phyloP scores from a whole-genome alignment of 2,797 vertebrate species.

The Peromyscus melanophrys region DNA sequence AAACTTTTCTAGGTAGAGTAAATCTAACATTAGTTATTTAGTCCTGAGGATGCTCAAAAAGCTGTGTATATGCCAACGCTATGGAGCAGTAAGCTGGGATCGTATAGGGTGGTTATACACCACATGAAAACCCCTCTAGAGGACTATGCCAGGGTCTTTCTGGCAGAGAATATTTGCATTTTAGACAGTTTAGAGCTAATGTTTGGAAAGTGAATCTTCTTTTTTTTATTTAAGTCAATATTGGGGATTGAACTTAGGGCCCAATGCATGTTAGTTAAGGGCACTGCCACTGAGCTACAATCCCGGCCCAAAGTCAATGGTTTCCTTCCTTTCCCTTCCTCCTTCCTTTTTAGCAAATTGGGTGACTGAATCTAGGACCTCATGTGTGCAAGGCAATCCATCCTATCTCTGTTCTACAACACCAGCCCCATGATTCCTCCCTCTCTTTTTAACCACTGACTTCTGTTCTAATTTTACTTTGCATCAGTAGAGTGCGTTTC shows the following conservation, averaged over 20 bases:
- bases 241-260: not conserved
- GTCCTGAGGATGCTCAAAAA: not conserved
- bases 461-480: not conserved
- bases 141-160: not conserved
- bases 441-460: not conserved
- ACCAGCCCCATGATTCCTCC: not conserved
- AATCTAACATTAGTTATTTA: not conserved
- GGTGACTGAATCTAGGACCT: not conserved
- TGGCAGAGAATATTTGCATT: not conserved
- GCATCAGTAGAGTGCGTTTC: not conserved
- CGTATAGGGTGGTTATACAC: not conserved
- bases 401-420: not conserved
- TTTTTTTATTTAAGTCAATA: not conserved
- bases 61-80: too few relatives aligned
- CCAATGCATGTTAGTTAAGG: not conserved
- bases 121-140: not conserved
- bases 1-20: not conserved
- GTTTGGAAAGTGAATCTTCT: not conserved
- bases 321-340: not conserved
- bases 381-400: not conserved
- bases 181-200: constrained; percentile 18
- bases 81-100: not conserved
- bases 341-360: not conserved
- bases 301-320: not conserved
- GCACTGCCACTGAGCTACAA: not conserved